Conservation (phyloP, 2,888 invertebrate genomes). For the Ophion obscuratus region DNA sequence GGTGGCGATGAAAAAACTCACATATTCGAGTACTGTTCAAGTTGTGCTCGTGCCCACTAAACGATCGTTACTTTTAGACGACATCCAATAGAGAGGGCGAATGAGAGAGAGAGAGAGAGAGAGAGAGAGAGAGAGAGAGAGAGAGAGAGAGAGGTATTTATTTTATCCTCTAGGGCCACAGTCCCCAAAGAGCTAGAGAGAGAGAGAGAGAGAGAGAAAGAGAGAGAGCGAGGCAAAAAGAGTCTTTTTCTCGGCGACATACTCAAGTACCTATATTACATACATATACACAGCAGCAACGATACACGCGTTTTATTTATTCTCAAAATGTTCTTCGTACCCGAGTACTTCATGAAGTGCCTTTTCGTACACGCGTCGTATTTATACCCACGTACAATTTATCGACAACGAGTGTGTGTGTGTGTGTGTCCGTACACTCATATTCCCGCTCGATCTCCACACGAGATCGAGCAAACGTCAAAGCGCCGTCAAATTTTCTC, state of each 20-base stretch:
- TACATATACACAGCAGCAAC: conserved; percentile 11
- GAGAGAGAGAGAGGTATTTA: neutral
- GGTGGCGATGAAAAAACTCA: conserved; percentile 16
- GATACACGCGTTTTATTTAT: conserved; percentile 62
- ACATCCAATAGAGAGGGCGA: conserved; percentile 9
- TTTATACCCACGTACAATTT: conserved; percentile 28
- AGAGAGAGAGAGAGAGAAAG: neutral
- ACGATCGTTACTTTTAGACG: conserved; percentile 59
- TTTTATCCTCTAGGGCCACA: too few relatives aligned
- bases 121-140: neutral
- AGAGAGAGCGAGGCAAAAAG: neutral
- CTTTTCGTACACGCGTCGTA: conserved; percentile 12
- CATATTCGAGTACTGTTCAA: conserved; percentile 39
- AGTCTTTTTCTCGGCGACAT: conserved; percentile 22
- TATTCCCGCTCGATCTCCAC: neutral
- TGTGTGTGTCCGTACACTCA: neutral
- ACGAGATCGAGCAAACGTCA: conserved; percentile 56
- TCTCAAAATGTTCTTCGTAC: conserved; percentile 33
- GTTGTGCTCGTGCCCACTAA: conserved; percentile 32
- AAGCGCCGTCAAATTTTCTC: conserved; percentile 67
- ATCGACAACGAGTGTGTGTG: neutral
- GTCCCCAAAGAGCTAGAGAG: neutral
- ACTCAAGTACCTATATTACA: conserved; percentile 18
- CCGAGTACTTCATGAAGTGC: conserved; percentile 35
- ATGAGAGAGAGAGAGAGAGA: neutral